Evolutionary conservation across 1,140 invertebrate species (phyloP).

Genomic region (Luehdorfia chinensis): DNA sequence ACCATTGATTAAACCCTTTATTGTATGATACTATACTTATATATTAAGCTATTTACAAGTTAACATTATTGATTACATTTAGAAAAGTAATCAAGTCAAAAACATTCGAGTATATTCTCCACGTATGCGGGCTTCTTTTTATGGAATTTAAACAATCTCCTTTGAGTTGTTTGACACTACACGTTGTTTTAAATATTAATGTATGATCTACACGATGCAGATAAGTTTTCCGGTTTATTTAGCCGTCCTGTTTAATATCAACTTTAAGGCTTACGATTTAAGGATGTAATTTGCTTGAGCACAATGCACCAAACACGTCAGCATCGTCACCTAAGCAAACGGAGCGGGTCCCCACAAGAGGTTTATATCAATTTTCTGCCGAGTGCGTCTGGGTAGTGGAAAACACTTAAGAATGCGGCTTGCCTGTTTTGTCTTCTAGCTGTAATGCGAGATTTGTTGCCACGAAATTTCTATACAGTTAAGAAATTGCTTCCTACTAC

Average conservation of each 20-base stretch:
- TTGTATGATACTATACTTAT: no score
- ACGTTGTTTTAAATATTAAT: constrained; percentile 47
- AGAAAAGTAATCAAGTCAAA: no score
- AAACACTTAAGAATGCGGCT: constrained; percentile 49
- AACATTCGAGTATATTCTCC: no score
- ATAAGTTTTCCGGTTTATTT: background rate
- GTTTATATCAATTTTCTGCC: constrained; percentile 74
- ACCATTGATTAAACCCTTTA: no score
- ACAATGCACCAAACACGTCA: constrained; percentile 43
- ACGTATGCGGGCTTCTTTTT: no score
- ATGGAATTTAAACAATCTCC: no score
- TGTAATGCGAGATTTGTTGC: no score
- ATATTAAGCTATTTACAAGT: no score
- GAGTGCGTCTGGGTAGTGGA: constrained; percentile 65
- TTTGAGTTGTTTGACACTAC: no score
- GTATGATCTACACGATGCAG: background rate
- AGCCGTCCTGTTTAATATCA: constrained; percentile 22
- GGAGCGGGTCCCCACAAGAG: constrained; percentile 53
- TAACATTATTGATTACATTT: no score
- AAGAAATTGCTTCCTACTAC: no score
- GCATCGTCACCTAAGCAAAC: constrained; percentile 60
- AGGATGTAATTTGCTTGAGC: constrained; percentile 27
- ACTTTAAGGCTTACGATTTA: constrained; percentile 26
- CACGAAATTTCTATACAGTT: no score
- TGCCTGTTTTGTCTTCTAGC: constrained; percentile 31